phyloP scores from a whole-genome alignment of 2,113 vertebrate genomes.

The Bubo scandiacus region DNA sequence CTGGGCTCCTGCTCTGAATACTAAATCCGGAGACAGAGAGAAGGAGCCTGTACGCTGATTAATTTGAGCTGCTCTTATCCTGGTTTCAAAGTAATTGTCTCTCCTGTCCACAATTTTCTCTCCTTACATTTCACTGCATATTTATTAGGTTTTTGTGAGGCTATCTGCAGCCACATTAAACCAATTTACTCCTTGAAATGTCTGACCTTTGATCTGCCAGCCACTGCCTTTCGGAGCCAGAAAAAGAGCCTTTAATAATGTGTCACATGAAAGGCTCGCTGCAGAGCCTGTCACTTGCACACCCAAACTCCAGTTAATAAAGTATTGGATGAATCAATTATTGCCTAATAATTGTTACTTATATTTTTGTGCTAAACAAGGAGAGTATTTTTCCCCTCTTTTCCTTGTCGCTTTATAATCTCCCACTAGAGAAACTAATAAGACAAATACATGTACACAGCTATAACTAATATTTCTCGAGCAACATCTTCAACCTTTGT shows the following conservation, averaged over 20 bases:
- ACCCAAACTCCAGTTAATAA: slow-evolving; percentile 23
- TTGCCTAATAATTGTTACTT: slow-evolving; percentile 56
- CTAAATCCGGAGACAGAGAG: slow-evolving; percentile 32
- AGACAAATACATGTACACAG: not conserved
- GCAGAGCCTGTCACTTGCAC: slow-evolving; percentile 28
- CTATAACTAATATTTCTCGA: not conserved
- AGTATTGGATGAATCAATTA: slow-evolving; percentile 62
- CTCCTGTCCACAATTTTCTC: slow-evolving; percentile 71
- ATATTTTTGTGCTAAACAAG: slow-evolving; percentile 23
- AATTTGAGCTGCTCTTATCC: slow-evolving; percentile 69
- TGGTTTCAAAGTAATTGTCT: slow-evolving; percentile 74
- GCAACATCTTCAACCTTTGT: not conserved
- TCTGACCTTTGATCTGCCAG: slow-evolving; percentile 73
- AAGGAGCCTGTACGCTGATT: slow-evolving; percentile 36
- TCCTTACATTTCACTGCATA: slow-evolving; percentile 71
- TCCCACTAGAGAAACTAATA: not conserved
- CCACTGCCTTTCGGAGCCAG: slow-evolving; percentile 51
- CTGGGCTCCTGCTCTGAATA: not conserved
- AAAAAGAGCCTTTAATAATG: slow-evolving; percentile 60
- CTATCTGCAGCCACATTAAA: slow-evolving; percentile 72
- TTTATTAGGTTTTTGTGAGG: slow-evolving; percentile 70
- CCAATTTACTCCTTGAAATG: slow-evolving; percentile 74
- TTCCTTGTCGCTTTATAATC: not conserved
- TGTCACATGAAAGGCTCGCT: slow-evolving; percentile 60
- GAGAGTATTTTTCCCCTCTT: not conserved